These are phyloP conservation scores for Dryomyza anilis DNA, from an alignment of 2,888 invertebrate genomes.

Conservation along the genomic window DNA sequence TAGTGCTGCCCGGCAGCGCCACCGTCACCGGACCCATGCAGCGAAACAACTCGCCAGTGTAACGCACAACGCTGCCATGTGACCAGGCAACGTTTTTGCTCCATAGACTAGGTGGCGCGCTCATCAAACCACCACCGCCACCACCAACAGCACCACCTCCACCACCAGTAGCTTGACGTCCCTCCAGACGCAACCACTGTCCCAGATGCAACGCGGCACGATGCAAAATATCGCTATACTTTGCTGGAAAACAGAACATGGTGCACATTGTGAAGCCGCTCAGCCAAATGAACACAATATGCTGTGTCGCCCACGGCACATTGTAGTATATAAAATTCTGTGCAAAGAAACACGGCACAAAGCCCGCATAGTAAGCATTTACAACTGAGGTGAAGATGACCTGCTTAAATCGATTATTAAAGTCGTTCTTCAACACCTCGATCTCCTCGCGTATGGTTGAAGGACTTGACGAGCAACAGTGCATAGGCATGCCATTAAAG, in stretches of 20 bases:
- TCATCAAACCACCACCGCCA: slow-evolving; percentile 37
- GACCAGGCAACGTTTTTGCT: slow-evolving; percentile 71
- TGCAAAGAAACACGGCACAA: slow-evolving; percentile 88
- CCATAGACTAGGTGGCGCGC: slow-evolving; percentile 58
- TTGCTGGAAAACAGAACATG: slow-evolving; percentile 69
- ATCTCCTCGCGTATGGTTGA: slow-evolving; percentile 81
- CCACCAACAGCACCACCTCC: slow-evolving; percentile 39
- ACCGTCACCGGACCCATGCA: slow-evolving; percentile 81
- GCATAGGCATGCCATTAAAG: slow-evolving; percentile 69
- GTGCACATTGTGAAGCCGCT: slow-evolving; percentile 82
- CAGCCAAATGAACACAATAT: slow-evolving; percentile 82
- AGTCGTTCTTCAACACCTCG: slow-evolving; percentile 81
- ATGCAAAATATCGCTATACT: slow-evolving; percentile 88
- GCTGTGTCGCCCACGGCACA: slow-evolving; percentile 81
- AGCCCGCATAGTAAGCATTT: slow-evolving; percentile 86
- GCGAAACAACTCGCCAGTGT: slow-evolving; percentile 74
- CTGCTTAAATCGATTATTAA: slow-evolving; percentile 87
- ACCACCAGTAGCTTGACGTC: slow-evolving; percentile 32
- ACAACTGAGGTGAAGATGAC: slow-evolving; percentile 81
- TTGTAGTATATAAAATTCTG: slow-evolving; percentile 79
- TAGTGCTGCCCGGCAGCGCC: slow-evolving; percentile 83
- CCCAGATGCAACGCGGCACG: slow-evolving; percentile 89
- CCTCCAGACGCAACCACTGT: slow-evolving; percentile 55
- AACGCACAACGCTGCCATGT: slow-evolving; percentile 75
- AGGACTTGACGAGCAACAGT: slow-evolving; percentile 78